Conservation (phyloP, 2,797 vertebrate species). For the Cryptoblepharus egeriae region DNA sequence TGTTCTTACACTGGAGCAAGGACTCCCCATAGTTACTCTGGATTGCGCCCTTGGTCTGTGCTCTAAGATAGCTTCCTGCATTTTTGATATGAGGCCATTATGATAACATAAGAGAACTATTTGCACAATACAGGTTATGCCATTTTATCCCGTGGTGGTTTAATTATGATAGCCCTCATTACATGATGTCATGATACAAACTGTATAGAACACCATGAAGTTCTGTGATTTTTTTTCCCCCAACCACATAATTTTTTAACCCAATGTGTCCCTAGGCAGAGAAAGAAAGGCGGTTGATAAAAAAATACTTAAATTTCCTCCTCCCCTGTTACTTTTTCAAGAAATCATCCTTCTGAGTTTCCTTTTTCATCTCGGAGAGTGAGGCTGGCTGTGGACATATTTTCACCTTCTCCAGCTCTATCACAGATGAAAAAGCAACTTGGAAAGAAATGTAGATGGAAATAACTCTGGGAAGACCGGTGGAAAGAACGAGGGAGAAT, state of each 20-base stretch:
- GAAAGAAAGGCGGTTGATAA: background rate
- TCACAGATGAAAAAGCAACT: background rate
- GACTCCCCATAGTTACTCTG: too few relatives aligned
- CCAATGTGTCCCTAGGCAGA: background rate
- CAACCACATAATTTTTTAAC: background rate
- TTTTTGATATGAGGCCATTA: background rate
- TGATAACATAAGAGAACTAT: background rate
- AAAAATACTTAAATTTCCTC: too few relatives aligned
- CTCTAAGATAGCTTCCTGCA: too few relatives aligned
- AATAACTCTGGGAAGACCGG: background rate
- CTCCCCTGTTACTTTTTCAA: background rate
- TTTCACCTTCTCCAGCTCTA: background rate
- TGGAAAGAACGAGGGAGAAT: background rate
- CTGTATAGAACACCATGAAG: background rate
- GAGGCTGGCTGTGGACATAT: background rate
- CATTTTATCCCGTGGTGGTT: background rate
- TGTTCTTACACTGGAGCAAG: too few relatives aligned
- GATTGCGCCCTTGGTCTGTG: too few relatives aligned
- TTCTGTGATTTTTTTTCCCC: background rate
- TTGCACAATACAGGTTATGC: background rate
- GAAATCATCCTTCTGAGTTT: background rate
- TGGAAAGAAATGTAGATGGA: background rate
- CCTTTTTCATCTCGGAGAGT: background rate
- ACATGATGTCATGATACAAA: background rate
- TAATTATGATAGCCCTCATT: background rate